Evolutionary conservation across 2,113 vertebrate genomes (phyloP).

Genomic region (Charadrius vociferus): DNA sequence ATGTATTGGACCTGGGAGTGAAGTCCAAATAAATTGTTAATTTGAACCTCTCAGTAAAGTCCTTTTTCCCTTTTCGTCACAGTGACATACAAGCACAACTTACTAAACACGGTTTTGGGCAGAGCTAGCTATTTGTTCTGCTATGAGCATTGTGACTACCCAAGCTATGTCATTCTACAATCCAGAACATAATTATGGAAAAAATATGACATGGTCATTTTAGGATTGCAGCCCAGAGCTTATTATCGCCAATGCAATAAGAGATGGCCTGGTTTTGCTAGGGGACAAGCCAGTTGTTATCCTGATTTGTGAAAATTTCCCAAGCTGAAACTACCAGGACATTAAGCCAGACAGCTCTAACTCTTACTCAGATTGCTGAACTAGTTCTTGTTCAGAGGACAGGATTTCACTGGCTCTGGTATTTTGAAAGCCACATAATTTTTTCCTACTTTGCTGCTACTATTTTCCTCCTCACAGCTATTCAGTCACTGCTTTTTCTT

Average conservation of each 20-base stretch:
- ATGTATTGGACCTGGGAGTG: too few relatives aligned
- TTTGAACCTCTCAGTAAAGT: too few relatives aligned
- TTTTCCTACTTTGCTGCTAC: not conserved
- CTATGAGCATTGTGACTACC: not conserved
- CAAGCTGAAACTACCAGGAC: not conserved
- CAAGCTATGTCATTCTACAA: not conserved
- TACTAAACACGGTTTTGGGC: not conserved
- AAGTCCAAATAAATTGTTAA: too few relatives aligned
- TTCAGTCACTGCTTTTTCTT: not conserved
- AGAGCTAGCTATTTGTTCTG: not conserved
- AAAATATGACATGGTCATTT: not conserved
- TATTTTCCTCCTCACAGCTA: not conserved
- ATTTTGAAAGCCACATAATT: not conserved
- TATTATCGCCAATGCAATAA: slow-evolving; percentile 13
- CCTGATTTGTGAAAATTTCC: not conserved
- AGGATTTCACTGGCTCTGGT: not conserved
- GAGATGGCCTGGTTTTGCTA: slow-evolving; percentile 7
- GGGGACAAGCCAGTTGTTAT: not conserved
- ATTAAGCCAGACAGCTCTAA: not conserved
- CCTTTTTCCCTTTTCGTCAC: too few relatives aligned
- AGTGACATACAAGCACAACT: not conserved
- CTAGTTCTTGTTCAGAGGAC: not conserved
- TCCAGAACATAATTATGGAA: not conserved
- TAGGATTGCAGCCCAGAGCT: slow-evolving; percentile 10
- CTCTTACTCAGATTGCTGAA: not conserved